A percentile compares a stretch with the other conserved stretches of the same genome.
These are phyloP conservation scores for Hyalella azteca DNA, from an alignment of 2,888 invertebrate species.

Conservation along the genomic window DNA sequence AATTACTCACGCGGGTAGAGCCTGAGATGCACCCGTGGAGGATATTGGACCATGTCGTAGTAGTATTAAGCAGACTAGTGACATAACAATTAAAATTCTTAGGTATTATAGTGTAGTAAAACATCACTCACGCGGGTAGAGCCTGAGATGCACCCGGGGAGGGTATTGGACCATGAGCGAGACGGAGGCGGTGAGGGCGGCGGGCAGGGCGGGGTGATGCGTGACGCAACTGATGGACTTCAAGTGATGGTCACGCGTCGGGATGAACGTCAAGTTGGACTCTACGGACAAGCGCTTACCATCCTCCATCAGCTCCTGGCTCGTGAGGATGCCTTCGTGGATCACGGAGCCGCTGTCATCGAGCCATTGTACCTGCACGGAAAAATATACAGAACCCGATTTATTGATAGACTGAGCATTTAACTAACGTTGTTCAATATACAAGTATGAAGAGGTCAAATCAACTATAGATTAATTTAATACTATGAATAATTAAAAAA, in stretches of 20 bases:
- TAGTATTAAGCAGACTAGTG: no score
- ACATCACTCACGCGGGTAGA: slow-evolving; percentile 51
- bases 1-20: slow-evolving; percentile 54
- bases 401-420: background rate
- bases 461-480: no score
- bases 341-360: slow-evolving; percentile 66
- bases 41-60: slow-evolving; percentile 60
- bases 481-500: no score
- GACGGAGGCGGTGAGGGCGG: slow-evolving; percentile 60
- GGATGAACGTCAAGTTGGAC: slow-evolving; percentile 81
- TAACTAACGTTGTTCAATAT: no score
- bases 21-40: slow-evolving; percentile 62
- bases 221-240: slow-evolving; percentile 82
- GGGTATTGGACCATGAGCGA: slow-evolving; percentile 60
- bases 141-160: slow-evolving; percentile 62
- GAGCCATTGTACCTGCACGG: slow-evolving; percentile 43
- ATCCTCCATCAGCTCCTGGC: slow-evolving; percentile 75
- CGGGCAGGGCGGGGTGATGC: slow-evolving; percentile 53
- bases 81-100: no score
- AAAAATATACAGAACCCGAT: background rate
- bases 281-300: slow-evolving; percentile 84
- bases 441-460: no score
- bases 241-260: slow-evolving; percentile 86
- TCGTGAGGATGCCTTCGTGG: slow-evolving; percentile 78
- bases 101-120: no score